These are phyloP conservation scores for Pocillopora grandis DNA, from an alignment of 92 coral and sea anemone species.

Conservation along the genomic window DNA sequence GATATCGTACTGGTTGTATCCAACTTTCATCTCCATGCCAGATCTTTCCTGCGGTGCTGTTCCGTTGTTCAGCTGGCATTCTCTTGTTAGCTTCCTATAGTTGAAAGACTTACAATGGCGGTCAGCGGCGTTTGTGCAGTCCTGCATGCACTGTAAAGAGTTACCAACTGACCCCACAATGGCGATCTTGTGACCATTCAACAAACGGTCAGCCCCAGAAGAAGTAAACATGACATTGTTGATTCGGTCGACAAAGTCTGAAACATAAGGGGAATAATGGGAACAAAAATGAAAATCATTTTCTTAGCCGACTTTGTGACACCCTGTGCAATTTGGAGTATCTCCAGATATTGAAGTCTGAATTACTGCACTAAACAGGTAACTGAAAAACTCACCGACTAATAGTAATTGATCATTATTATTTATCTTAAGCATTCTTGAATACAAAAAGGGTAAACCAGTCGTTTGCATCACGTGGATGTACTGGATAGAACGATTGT, in stretches of 20 bases:
- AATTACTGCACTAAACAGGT: too few relatives aligned
- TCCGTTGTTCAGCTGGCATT: slow-evolving; percentile 1
- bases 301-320: too few relatives aligned
- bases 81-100: background rate
- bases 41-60: background rate
- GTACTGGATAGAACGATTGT: too few relatives aligned
- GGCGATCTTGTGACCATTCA: background rate
- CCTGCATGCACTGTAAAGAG: slow-evolving; percentile 9
- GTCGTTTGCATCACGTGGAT: too few relatives aligned
- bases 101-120: slow-evolving; percentile 6
- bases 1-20: background rate
- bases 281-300: too few relatives aligned
- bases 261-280: too few relatives aligned
- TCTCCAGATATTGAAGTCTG: too few relatives aligned
- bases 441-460: too few relatives aligned
- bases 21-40: background rate
- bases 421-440: too few relatives aligned
- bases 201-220: background rate
- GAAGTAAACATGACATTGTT: slow-evolving; percentile 11
- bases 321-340: too few relatives aligned
- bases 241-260: slow-evolving; percentile 5
- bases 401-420: too few relatives aligned
- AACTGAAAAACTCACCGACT: too few relatives aligned
- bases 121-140: background rate
- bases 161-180: background rate